phyloP scores from a whole-genome alignment of 2,888 invertebrate species.

The Tiphia femorata region DNA sequence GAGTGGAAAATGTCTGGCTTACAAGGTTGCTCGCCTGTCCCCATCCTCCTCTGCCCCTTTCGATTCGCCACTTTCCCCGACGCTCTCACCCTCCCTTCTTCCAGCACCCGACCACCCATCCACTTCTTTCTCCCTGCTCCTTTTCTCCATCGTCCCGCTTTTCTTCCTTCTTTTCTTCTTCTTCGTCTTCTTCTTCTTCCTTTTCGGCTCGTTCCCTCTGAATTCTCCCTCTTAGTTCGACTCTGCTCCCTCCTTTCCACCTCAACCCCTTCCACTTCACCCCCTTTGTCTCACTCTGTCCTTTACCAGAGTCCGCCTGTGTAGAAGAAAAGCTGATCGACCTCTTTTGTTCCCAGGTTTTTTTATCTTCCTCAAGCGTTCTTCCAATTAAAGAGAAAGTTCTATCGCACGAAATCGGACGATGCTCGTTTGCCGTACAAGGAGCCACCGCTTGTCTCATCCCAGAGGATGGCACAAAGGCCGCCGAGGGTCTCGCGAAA shows the following conservation, averaged over 20 bases:
- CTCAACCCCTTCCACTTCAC: not conserved
- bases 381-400: constrained; percentile 44
- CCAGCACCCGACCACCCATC: no score
- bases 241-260: no score
- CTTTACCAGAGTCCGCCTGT: not conserved
- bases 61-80: constrained; percentile 6
- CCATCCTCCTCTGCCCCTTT: constrained; percentile 5
- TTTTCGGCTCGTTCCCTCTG: not conserved
- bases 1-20: constrained; percentile 56
- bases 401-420: constrained; percentile 10
- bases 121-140: not conserved
- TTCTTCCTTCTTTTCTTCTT: constrained; percentile 10
- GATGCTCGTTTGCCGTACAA: constrained; percentile 18
- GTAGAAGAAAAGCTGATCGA: constrained; percentile 34
- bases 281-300: not conserved
- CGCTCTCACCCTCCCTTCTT: not conserved
- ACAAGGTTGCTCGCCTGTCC: constrained; percentile 35
- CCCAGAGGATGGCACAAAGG: no score
- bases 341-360: constrained; percentile 31
- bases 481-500: no score
- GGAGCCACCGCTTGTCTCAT: no score
- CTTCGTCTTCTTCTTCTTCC: not conserved
- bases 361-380: constrained; percentile 30
- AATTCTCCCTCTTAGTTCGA: no score
- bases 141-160: constrained; percentile 2